A percentile compares a stretch with the other conserved stretches of the same genome.
Conservation (phyloP, 1,140 invertebrate genomes). For the Triops cancriformis region DNA sequence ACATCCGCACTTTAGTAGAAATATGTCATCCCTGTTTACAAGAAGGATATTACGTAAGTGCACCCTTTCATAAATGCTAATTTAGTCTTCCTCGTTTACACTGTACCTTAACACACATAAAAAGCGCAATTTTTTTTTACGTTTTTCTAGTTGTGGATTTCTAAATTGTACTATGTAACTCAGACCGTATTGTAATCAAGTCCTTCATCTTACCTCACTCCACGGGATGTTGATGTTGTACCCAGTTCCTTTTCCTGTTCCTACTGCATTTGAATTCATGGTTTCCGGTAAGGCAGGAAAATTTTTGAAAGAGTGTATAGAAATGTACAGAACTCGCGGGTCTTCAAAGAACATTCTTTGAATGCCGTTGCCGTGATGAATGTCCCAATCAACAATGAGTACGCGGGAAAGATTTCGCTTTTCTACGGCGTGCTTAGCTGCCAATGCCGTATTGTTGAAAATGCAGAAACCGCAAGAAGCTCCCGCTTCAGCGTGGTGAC, state of each 20-base stretch:
- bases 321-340: conserved; percentile 73
- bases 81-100: no score
- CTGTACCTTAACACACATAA: no score
- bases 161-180: no score
- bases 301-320: conserved; percentile 75
- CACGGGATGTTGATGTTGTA: conserved; percentile 88
- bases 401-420: conserved; percentile 54
- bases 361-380: conserved; percentile 88
- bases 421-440: conserved; percentile 62
- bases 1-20: no score
- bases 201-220: conserved; percentile 64
- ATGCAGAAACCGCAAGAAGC: conserved; percentile 76
- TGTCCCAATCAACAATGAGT: conserved; percentile 86
- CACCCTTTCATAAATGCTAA: no score
- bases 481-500: conserved; percentile 62
- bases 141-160: no score
- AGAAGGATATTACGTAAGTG: no score
- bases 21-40: no score
- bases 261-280: conserved; percentile 62
- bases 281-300: conserved; percentile 66
- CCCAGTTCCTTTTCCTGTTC: conserved; percentile 58
- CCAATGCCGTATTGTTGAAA: conserved; percentile 77
- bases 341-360: conserved; percentile 67
- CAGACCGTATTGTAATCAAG: no score
- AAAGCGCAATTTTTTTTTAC: no score